These are phyloP conservation scores for Sanderia malayensis DNA, from an alignment of 30 jellyfish, hydroid and myxozoan species.

Conservation along the genomic window DNA sequence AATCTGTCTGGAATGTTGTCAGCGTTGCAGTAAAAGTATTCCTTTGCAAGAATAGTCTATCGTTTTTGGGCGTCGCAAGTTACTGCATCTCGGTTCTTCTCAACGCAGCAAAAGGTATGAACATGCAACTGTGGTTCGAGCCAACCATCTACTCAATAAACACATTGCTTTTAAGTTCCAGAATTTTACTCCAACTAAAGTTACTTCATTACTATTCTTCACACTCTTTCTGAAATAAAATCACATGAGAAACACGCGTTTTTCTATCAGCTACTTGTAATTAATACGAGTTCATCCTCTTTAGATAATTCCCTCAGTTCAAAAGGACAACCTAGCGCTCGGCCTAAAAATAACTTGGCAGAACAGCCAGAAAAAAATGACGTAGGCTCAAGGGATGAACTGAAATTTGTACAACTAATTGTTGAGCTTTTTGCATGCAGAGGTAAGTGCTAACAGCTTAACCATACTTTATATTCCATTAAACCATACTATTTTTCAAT, in stretches of 20 bases:
- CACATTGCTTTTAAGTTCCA: too few relatives aligned
- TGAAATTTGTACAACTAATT: neutral
- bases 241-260: too few relatives aligned
- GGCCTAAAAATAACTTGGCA: neutral
- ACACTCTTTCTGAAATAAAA: too few relatives aligned
- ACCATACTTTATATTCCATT: too few relatives aligned
- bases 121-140: too few relatives aligned
- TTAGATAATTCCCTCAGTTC: neutral
- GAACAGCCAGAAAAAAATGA: neutral
- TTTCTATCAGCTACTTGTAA: too few relatives aligned
- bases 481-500: too few relatives aligned
- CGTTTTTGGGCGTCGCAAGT: conserved; percentile 39
- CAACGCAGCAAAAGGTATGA: conserved; percentile 44
- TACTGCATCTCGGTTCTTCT: conserved; percentile 27
- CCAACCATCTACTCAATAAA: too few relatives aligned
- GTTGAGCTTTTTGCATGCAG: neutral
- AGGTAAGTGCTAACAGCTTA: too few relatives aligned
- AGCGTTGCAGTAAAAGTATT: conserved; percentile 39
- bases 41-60: conserved; percentile 29
- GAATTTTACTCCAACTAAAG: too few relatives aligned
- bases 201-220: too few relatives aligned
- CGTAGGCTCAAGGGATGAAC: neutral
- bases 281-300: too few relatives aligned
- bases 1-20: conserved; percentile 23
- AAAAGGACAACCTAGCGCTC: neutral